Evolutionary conservation across 2,797 vertebrate species (phyloP).

Genomic region (Ceyx erithaca): DNA sequence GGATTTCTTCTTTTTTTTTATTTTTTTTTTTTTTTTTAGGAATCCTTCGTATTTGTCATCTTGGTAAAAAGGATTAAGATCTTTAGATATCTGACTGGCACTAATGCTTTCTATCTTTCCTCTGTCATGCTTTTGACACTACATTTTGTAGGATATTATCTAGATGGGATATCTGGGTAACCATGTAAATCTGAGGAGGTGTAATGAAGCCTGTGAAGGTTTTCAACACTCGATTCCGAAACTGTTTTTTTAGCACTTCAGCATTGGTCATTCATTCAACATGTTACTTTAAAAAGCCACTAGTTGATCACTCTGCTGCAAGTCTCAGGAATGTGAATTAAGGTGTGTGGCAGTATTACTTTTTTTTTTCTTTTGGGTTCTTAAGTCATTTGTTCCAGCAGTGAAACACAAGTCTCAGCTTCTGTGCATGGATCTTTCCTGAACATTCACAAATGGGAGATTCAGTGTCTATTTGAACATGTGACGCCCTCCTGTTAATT

Average conservation of each 20-base stretch:
- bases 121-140: not conserved
- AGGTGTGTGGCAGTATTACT: not conserved
- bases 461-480: not conserved
- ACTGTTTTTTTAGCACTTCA: not conserved
- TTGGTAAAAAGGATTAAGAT: constrained; percentile 35
- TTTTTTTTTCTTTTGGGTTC: not conserved
- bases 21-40: not conserved
- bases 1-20: not conserved
- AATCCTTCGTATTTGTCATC: not conserved
- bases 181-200: not conserved
- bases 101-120: not conserved
- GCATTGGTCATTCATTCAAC: not conserved
- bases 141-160: not conserved
- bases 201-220: not conserved
- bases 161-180: not conserved
- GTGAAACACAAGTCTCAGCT: not conserved
- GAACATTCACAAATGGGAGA: not conserved
- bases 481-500: not conserved
- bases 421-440: constrained; percentile 7
- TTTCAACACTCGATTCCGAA: not conserved
- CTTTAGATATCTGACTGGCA: not conserved
- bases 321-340: not conserved
- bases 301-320: not conserved
- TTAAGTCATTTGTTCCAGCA: constrained; percentile 34
- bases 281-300: not conserved